These are phyloP conservation scores for Motacilla tschutschensis DNA, from an alignment of 2,113 vertebrate species.

Conservation along the genomic window DNA sequence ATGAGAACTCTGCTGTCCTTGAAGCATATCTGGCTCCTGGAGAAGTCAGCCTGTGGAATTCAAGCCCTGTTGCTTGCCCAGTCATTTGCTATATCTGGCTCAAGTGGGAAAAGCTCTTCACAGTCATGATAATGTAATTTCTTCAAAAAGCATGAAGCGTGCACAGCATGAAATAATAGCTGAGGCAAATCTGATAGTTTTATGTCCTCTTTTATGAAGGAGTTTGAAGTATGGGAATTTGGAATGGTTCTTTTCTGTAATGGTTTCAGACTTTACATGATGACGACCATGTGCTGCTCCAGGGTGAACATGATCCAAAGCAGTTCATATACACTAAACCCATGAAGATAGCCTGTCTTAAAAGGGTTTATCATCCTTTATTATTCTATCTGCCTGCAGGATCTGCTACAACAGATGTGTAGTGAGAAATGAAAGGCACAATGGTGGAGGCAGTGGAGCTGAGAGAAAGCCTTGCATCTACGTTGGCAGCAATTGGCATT, in stretches of 20 bases:
- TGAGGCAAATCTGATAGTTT: neutral
- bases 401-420: neutral
- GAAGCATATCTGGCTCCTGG: neutral
- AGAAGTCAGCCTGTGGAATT: neutral
- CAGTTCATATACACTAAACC: neutral
- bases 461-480: neutral
- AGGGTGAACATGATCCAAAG: neutral
- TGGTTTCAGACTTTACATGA: neutral
- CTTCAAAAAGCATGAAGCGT: neutral
- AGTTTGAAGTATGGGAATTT: neutral
- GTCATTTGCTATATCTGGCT: neutral
- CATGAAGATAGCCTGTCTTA: neutral
- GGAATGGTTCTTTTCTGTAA: neutral
- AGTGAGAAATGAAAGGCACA: neutral
- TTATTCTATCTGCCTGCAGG: neutral
- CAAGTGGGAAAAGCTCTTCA: neutral
- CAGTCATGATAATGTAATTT: neutral
- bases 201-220: neutral
- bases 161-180: neutral
- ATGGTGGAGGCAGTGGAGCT: neutral
- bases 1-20: accelerated
- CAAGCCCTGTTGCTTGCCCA: neutral
- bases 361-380: neutral
- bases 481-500: neutral
- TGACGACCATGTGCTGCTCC: neutral